A percentile compares a stretch with the other conserved stretches of the same genome.
These are phyloP conservation scores for Muricea muricata DNA, from an alignment of 92 coral and sea anemone genomes.

Conservation along the genomic window DNA sequence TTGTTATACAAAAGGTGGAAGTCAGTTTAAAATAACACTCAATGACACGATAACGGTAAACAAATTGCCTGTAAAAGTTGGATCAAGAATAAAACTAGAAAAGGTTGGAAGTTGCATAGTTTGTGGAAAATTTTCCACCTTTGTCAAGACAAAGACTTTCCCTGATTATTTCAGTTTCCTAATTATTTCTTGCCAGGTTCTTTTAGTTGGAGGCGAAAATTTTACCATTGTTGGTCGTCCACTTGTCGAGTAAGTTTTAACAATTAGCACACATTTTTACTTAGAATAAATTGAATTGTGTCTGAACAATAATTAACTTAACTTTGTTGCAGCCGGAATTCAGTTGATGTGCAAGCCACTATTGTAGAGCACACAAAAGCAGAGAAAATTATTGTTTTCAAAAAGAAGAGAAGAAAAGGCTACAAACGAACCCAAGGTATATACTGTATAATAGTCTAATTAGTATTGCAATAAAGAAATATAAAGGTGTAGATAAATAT, in stretches of 20 bases:
- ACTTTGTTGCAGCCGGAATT: conserved; percentile 75
- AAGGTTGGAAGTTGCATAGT: conserved; percentile 70
- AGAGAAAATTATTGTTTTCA: conserved; percentile 89
- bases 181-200: conserved; percentile 80
- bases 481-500: too few relatives aligned
- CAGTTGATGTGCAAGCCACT: conserved; percentile 82
- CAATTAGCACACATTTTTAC: too few relatives aligned
- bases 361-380: conserved; percentile 89
- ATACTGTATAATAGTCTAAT: too few relatives aligned
- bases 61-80: conserved; percentile 84
- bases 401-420: conserved; percentile 96
- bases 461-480: too few relatives aligned
- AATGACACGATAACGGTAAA: conserved; percentile 84
- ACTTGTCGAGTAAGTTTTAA: conserved; percentile 73
- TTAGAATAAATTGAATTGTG: too few relatives aligned
- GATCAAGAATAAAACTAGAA: conserved; percentile 87
- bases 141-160: too few relatives aligned
- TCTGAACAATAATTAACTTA: too few relatives aligned
- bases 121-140: too few relatives aligned
- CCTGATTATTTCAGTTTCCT: too few relatives aligned
- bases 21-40: conserved; percentile 88
- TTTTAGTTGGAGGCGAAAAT: conserved; percentile 91
- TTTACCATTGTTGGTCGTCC: conserved; percentile 90
- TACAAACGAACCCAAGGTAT: conserved; percentile 93
- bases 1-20: conserved; percentile 78